Evolutionary conservation across 1,140 invertebrate species (phyloP), one percentile per base, ranked within the genome.

Genomic region (Zophobas atratus): DNA sequence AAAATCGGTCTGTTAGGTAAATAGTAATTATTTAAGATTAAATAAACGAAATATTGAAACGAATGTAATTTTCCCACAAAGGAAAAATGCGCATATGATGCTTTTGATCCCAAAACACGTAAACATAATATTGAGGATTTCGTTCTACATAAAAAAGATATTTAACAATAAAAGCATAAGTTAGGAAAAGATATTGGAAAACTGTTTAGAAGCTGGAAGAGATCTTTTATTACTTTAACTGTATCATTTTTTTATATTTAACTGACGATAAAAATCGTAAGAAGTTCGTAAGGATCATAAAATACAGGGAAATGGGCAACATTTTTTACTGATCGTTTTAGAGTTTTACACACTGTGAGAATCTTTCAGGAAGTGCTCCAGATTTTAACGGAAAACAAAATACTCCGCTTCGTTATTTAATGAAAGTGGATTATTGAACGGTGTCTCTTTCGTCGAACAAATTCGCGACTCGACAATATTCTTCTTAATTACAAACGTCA

Each of bases 211-310:
- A 67, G 8, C 60, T 67, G 60, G 39, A 67, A 51, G 33, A 57
- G 60, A 67, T 67, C 60, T 67, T 67, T 67, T 67, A 67, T 67
- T 67, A 67, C 60, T 67, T 67, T 67, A 67, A 67, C 38, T 67
- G 60, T 67, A 67, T 67, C 60, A 67, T 67, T 67, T 67, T 67
- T 67, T 67, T 67, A 67, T 67, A 67, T 67, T 67, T 67, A 67
- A 67, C 60, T 67, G 60, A 67, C 60, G 39, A 67, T 67, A 67
- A 67, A 67, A 67, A 67, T 67, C 60, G 60, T 67, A 67, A 67
- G 60, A 67, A 67, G 60, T 67, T 67, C 38, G 60, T 67, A 67
- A 36, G 33, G 60, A 67, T 67, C 60, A 67, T 67, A 67, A 67
- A 67, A 67, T 67, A 67, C 39, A 67, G 39, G 60, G 39, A 67